Conservation (phyloP, 2,888 invertebrate genomes). For the Drosophila algonquin region DNA sequence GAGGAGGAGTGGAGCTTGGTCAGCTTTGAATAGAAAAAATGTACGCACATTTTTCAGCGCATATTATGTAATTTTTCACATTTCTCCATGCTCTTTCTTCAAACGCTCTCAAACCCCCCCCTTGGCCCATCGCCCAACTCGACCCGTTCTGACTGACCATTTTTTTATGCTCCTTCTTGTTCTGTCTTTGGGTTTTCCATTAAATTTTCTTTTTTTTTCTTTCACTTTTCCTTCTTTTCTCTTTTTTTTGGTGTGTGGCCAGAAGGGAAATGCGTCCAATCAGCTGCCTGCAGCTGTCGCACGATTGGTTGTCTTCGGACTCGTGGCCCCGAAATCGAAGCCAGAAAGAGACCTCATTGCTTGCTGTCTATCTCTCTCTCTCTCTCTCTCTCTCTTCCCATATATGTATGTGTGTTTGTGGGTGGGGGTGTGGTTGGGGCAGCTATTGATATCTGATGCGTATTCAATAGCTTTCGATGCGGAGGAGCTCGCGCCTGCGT, state of each 20-base stretch:
- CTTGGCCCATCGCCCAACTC: background rate
- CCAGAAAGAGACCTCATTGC: constrained; percentile 46
- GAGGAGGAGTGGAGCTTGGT: constrained; percentile 17
- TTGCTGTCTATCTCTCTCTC: constrained; percentile 16
- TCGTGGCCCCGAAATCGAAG: constrained; percentile 81
- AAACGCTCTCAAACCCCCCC: constrained; percentile 9
- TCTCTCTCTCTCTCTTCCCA: background rate
- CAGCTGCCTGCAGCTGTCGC: constrained; percentile 70
- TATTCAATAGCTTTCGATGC: constrained; percentile 77
- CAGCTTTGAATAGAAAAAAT: constrained; percentile 59
- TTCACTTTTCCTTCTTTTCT: background rate
- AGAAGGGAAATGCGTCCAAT: constrained; percentile 73
- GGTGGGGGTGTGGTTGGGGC: constrained; percentile 33
- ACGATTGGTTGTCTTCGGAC: constrained; percentile 70
- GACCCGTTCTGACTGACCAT: constrained; percentile 23
- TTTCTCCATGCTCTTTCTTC: constrained; percentile 48
- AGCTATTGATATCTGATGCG: constrained; percentile 81
- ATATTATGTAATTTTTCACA: constrained; percentile 77
- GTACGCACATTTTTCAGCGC: constrained; percentile 77
- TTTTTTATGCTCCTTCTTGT: constrained; percentile 14
- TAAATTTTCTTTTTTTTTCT: constrained; percentile 12
- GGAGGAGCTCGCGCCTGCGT: constrained; percentile 63
- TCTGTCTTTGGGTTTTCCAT: constrained; percentile 20
- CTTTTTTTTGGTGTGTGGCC: background rate
- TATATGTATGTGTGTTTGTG: constrained; percentile 3